Base-by-base conservation (phyloP, 2,888 invertebrate species). In the Cantharis rufa region DNA sequence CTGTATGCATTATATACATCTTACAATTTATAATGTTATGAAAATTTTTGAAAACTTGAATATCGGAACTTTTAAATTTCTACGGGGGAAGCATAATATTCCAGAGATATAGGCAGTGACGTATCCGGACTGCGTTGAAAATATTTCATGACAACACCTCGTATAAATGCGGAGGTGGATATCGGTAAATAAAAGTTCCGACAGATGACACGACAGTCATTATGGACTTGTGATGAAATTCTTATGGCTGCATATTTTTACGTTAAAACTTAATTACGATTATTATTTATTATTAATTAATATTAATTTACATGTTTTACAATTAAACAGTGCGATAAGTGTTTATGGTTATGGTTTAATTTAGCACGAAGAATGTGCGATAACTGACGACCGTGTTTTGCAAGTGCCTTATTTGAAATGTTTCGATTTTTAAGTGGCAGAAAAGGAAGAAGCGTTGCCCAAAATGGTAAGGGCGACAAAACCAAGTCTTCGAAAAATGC, bases 381-480 rank as follows among this genome's bases (percentile, higher is more conserved):
- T 15, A 63, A 28, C 15, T 28, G 74, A 63, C 62, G 9, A 32
- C 62, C 13, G 63, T 62, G 21, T 11, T 24, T 28, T 75, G 61
- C 24, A 68, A 61, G 75, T 63, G 75, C 75, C 75, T 64, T 70
- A 63, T 71, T 24, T 76, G 91, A 89, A 89, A 95, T 95, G 95
- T 90, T 95, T 89, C 91, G 95, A 84, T 95, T 95, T 89, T 90
- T 95, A 83, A 95, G 95, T 88, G 92, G 94, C 85, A 91, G 94
- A 86, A 93, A 93, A 82, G 82, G 81, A 68, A 80, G 84, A 77
- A 80, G 70, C 63, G 70, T 76, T 68, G 66, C 76, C 70, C 69
- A 74, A 77, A 76, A 77, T 72, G 69, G 76, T 75, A 72, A 80
- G 72, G 77, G 80, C 32, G 82, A 83, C 72, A 78, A 48, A 48